Base-by-base conservation (phyloP, 2,888 invertebrate species). In the Incurvaria masculella region DNA sequence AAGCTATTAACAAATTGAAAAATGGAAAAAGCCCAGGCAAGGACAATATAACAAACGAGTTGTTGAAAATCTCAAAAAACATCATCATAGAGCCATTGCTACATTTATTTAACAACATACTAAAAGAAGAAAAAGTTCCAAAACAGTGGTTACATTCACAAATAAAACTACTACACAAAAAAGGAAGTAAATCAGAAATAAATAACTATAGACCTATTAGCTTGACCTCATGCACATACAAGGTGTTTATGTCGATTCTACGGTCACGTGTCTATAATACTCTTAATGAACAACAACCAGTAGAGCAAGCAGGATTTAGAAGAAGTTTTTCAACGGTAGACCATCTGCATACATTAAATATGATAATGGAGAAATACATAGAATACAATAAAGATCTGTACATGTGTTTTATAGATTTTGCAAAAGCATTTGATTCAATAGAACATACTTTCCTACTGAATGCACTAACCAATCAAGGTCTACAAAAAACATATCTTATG, bases 171-270 rank as follows among this genome's bases (percentile, higher is more conserved):
- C 51, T 52, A n/a, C 45, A 49, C 18, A 52, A 52, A 44, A 45
- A 42, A 20, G 46, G 51, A n/a, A 19, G 17, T 45, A 45, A 45
- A 38, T 16, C 14, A 20, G 41, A 52, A 19, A 47, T 51, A 21
- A 20, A 26, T 23, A 52, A 52, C 46, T 52, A 48, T 26, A 38
- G 51, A 40, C 48, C 52, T 18, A 49, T 52, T n/a, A 46, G 45
- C 41, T 45, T 51, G 17, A n/a, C 42, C 17, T 20, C 48, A 18
- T 26, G n/a, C 18, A 11, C 26, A n/a, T 48, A 48, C 27, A 48
- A 48, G 20, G 20, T 48, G 20, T 48, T 48, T 27, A 27, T 21
- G n/a, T 45, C 50, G 20, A n/a, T 51, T 21, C 17, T 51, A 14
- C 6, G 16, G n/a, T 8, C 17, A 2, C 16, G 48, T 42, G 21